Evolutionary conservation across 1,140 invertebrate species (phyloP), one percentile per base, ranked within the genome.

Genomic region (Bemisia tabaci): DNA sequence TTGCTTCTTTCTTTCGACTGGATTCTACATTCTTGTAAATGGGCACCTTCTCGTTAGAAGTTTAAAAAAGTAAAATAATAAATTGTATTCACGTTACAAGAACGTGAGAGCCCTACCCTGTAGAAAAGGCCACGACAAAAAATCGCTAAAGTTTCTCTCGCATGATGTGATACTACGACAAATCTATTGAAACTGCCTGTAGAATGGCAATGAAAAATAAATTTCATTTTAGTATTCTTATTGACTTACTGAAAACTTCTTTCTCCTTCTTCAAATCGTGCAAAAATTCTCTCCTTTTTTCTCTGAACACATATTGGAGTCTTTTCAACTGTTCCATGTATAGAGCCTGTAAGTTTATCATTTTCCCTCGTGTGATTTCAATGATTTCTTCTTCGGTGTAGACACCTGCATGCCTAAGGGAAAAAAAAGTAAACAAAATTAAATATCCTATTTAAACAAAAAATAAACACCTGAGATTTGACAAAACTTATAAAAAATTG

Each of bases 301-400:
- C 87, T 70, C 81, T 85, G 48, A 95, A 77, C 1, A 86, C 74
- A 69, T 88, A 83, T 62, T 89, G 83, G 39, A 95, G 77, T 65
- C 89, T 80, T 72, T 85, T 83, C 74, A 91, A 89, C 74, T 95
- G 90, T 27, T 88, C 85, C 62, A 91, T 86, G 72, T 95, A 96
- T 22, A 94, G 79, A 0, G 85, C 82, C 73, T 94, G 91, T 11
- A 96, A 77, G 61, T 85, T 81, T 11, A 87, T 84, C 66, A 95
- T 75, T 73, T 91, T 91, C 65, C 88, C 84, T 69, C 86, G 80
- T 0, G 90, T 84, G 62, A 93, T 85, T 63, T 83, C 81, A 11
- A 90, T 85, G 0, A 90, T 88, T 77, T 95, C 92, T 74, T 95
- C 90, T 0, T 88, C 87, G 0, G 92, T 93, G 74, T 87, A 94